Evolutionary conservation across 1,140 invertebrate genomes (phyloP), one percentile per base, ranked within the genome.

Genomic region (Anthonomus grandis): DNA sequence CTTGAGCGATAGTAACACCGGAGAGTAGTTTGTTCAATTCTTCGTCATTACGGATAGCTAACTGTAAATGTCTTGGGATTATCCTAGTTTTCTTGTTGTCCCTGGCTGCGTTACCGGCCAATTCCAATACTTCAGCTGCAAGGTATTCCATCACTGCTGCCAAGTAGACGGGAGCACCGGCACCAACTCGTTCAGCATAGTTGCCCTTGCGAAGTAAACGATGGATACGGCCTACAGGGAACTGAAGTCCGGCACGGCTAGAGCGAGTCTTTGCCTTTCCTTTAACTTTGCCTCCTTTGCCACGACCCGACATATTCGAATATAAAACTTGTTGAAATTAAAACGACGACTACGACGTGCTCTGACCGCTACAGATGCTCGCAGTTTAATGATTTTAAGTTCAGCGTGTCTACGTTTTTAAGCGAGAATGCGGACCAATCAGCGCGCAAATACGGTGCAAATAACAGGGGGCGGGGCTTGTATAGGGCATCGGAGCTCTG

Each of bases 11-110:
- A 2, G 88, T 91, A 0, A 91, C 89, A 44, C 88, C 86, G 37
- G 83, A 79, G 12, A 94, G 70, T 44, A 93, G 77, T 70, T 63
- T 85, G 67, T 87, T 89, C 58, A 94, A 74, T 69, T 94, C 91
- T 62, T 92, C 89, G 74, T 95, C 91, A 73, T 91, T 92, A 27
- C 86, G 79, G 15, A 94, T 87, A 5, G 90, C 91, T 41, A 93
- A 71, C 57, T 92, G 82, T 2, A 93, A 76, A 70, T 95, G 90
- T 31, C 90, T 78, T 0, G 91, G 91, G 48, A 87, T 87, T 31
- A 94, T 88, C 50, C 90, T 60, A 78, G 2, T 79, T 65, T 80
- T 76, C 19, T 82, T 81, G 59, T 83, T 83, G 25, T 84, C 78
- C 18, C 75, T 69, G 0, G 90, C 90, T 13, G 87, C 87, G 64